Conservation (phyloP, 1,140 invertebrate species). For the Vollenhovia emeryi region DNA sequence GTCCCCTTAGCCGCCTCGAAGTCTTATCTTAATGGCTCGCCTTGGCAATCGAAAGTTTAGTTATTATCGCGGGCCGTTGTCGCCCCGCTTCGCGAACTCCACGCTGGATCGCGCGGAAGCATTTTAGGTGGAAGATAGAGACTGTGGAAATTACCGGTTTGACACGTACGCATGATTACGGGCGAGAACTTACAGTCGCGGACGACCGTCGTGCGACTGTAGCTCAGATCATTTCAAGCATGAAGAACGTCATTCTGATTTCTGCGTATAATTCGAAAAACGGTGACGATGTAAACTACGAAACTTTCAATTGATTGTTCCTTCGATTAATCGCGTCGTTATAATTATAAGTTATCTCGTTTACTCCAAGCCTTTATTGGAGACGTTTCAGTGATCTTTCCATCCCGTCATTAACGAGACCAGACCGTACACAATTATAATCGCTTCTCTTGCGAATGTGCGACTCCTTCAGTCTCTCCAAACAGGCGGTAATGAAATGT, state of each 20-base stretch:
- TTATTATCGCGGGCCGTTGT: constrained; percentile 74
- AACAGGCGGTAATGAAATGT: constrained; percentile 72
- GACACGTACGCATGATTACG: constrained; percentile 37
- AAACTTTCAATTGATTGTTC: neutral
- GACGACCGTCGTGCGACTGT: neutral
- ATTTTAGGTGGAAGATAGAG: constrained; percentile 61
- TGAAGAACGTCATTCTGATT: neutral
- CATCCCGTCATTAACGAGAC: neutral
- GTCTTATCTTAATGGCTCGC: constrained; percentile 76
- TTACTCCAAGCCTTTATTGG: neutral
- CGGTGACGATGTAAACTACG: neutral
- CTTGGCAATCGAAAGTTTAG: constrained; percentile 78
- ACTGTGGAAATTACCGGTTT: constrained; percentile 66
- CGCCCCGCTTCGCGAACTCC: constrained; percentile 58
- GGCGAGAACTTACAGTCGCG: constrained; percentile 36
- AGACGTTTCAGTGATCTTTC: neutral
- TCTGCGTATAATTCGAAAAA: neutral
- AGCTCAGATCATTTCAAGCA: neutral
- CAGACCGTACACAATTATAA: neutral
- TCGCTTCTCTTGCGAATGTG: neutral
- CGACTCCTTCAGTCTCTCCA: constrained; percentile 50
- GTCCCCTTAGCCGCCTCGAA: constrained; percentile 39
- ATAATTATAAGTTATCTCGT: neutral
- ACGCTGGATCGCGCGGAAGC: constrained; percentile 61
- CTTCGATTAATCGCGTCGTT: neutral